These are phyloP conservation scores for Sisor rabdophorus DNA, from an alignment of 2,113 vertebrate species.

Conservation along the genomic window DNA sequence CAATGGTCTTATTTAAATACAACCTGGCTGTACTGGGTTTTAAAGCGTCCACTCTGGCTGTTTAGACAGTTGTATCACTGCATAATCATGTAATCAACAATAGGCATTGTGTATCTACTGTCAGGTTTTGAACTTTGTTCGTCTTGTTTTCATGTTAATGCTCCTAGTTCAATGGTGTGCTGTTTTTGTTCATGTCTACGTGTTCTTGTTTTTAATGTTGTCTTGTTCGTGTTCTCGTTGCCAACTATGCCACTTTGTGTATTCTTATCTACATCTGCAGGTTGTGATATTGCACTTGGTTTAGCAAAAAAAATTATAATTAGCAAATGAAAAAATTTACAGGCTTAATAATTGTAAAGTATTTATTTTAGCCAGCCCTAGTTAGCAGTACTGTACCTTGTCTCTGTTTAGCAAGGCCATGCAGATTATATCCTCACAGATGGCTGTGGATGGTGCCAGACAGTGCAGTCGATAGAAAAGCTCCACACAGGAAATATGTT, in stretches of 20 bases:
- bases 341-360: not conserved
- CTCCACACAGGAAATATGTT: slow-evolving; percentile 88
- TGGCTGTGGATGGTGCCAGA: slow-evolving; percentile 83
- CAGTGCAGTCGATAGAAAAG: slow-evolving; percentile 93
- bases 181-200: too few relatives aligned
- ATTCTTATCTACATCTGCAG: not conserved
- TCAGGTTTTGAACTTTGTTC: too few relatives aligned
- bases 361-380: not conserved
- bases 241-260: not conserved
- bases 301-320: not conserved
- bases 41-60: too few relatives aligned
- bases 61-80: too few relatives aligned
- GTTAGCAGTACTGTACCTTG: slow-evolving; percentile 69
- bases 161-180: too few relatives aligned
- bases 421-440: slow-evolving; percentile 96
- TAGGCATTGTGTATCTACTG: not conserved
- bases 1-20: not conserved
- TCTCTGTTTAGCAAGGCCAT: slow-evolving; percentile 81
- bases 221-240: too few relatives aligned
- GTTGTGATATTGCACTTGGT: not conserved
- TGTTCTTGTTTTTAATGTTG: too few relatives aligned
- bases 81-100: not conserved
- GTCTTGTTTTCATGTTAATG: too few relatives aligned
- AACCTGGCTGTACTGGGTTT: not conserved
- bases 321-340: not conserved